Conservation (phyloP, 2,888 invertebrate genomes). For the Metopia argyrocephala region DNA sequence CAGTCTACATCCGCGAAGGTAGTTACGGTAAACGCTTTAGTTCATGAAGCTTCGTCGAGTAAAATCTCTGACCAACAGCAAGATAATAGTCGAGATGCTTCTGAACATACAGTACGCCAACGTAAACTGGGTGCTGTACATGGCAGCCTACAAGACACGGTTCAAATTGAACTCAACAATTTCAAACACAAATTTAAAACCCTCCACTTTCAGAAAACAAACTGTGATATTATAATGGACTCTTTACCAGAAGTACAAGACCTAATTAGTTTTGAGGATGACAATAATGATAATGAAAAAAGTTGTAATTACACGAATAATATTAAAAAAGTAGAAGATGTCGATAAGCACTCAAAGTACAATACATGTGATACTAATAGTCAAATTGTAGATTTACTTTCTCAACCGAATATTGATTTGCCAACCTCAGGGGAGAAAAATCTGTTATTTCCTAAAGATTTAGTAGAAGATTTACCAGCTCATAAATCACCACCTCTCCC, state of each 20-base stretch:
- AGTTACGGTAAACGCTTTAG: slow-evolving; percentile 18
- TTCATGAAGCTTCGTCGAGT: slow-evolving; percentile 10
- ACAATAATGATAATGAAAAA: slow-evolving; percentile 56
- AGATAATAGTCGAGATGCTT: neutral
- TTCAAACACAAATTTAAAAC: slow-evolving; percentile 25
- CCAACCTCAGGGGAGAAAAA: slow-evolving; percentile 53
- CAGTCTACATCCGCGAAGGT: slow-evolving; percentile 21
- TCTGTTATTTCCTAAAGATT: neutral
- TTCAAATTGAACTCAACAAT: slow-evolving; percentile 45
- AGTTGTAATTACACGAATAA: neutral
- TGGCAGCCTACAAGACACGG: slow-evolving; percentile 60
- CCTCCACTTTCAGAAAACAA: slow-evolving; percentile 33
- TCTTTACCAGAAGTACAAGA: slow-evolving; percentile 70
- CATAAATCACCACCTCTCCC: slow-evolving; percentile 68
- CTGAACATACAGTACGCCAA: slow-evolving; percentile 25
- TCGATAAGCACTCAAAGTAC: slow-evolving; percentile 17
- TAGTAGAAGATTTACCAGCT: slow-evolving; percentile 9
- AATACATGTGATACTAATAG: slow-evolving; percentile 55
- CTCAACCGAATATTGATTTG: slow-evolving; percentile 69
- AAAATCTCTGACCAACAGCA: neutral
- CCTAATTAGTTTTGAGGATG: slow-evolving; percentile 76
- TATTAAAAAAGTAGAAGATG: neutral
- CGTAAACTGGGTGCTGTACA: slow-evolving; percentile 64
- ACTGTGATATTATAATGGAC: slow-evolving; percentile 69
- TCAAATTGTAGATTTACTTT: slow-evolving; percentile 69